These are phyloP conservation scores for Orthonyx spaldingii DNA, from an alignment of 2,113 vertebrate species.

Conservation along the genomic window DNA sequence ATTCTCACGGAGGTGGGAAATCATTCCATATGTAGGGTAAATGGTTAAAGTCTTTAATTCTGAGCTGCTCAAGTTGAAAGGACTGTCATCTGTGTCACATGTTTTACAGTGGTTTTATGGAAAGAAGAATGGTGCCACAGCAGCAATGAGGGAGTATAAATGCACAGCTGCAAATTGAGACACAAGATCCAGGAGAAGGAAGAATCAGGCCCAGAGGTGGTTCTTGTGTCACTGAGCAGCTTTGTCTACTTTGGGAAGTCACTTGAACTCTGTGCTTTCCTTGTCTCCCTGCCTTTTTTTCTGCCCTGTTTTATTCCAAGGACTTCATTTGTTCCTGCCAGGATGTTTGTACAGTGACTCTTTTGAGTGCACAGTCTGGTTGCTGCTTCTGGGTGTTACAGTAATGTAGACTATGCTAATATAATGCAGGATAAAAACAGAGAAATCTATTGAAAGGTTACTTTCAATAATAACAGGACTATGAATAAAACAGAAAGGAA, in stretches of 20 bases:
- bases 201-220: not conserved
- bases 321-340: not conserved
- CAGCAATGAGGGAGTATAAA: not conserved
- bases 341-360: not conserved
- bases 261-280: not conserved
- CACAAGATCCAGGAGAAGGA: not conserved
- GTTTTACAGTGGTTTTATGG: not conserved
- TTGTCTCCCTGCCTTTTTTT: not conserved
- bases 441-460: not conserved
- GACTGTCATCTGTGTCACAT: not conserved
- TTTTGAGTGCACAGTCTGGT: not conserved
- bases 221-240: not conserved
- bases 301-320: not conserved
- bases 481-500: not conserved
- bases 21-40: not conserved
- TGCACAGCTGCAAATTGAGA: not conserved
- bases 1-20: not conserved
- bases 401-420: not conserved
- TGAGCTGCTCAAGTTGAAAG: not conserved
- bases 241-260: not conserved
- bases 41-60: not conserved
- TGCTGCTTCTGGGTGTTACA: not conserved
- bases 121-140: not conserved
- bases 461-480: not conserved
- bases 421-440: not conserved